Evolutionary conservation across 2,888 invertebrate species (phyloP), one percentile per base, ranked within the genome.

Genomic region (Tinea trinotella): DNA sequence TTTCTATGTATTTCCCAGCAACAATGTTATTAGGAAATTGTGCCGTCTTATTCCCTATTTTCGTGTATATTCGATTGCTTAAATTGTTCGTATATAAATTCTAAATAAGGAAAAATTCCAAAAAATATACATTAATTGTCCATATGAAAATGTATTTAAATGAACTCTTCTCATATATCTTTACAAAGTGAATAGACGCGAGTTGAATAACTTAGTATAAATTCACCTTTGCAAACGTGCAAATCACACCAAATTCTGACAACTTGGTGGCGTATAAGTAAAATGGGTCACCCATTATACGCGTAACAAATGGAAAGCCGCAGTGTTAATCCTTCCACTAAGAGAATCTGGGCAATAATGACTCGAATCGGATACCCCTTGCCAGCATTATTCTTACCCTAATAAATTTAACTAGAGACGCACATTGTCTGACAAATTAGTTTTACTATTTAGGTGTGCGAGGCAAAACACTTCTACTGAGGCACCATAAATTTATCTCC

Each of bases 321-420:
- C 65, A 57, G 57, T 59, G 57, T 55, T 56, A 59, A 59, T 57
- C 60, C 63, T 64, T 67, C 71, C 72, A 76, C 71, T 71, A 75
- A 80, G 78, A 74, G 72, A 72, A 71, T 66, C 69, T 74, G 68
- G 70, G 78, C 79, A 81, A 77, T 80, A 80, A 83, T 78, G 77
- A 80, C 74, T 68, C 64, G 68, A 70, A 76, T 73, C 73, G 70
- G 76, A 74, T 78, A 74, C 80, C 79, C 77, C 69, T 79, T 76
- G 79, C 78, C 78, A 78, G 81, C 77, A 80, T 81, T 83, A 82
- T 76, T 81, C 74, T 77, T 77, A 84, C 84, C 84, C 80, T 84
- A 82, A 84, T 84, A 84, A 84, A 83, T 84, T 80, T 76, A 63
- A 73, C 70, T 64, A 78, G 81, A 75, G 81, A 81, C 76, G 64